Percentiles rank a stretch among this genome's conserved stretches.
These are phyloP conservation scores for Coenonympha arcania DNA, from an alignment of 2,888 invertebrate species.

Conservation along the genomic window DNA sequence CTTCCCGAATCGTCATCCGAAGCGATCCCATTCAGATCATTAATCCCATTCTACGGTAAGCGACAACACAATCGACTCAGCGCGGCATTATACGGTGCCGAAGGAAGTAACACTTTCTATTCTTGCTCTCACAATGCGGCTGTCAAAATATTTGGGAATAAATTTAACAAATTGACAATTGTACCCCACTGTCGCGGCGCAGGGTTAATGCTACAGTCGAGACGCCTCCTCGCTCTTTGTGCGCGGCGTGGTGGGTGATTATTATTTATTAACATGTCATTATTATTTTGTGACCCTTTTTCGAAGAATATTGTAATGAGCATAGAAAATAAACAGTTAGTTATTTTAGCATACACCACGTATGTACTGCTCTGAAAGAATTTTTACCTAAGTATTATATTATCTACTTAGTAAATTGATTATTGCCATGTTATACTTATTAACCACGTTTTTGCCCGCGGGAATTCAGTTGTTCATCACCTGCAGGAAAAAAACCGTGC, in stretches of 20 bases:
- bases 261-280: conserved; percentile 10
- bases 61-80: conserved; percentile 9
- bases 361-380: too few species aligned
- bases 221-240: conserved; percentile 20
- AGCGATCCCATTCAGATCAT: background rate
- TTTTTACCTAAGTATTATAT: too few species aligned
- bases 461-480: too few species aligned
- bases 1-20: background rate
- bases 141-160: conserved; percentile 30
- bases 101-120: conserved; percentile 28
- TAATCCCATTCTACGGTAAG: conserved; percentile 5
- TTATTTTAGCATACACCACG: too few species aligned
- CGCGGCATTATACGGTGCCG: conserved; percentile 15
- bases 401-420: too few species aligned
- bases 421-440: too few species aligned
- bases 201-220: conserved; percentile 16
- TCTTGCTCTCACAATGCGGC: conserved; percentile 16
- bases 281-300: conserved; percentile 5
- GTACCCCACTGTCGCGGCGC: conserved; percentile 5
- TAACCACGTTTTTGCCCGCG: too few species aligned
- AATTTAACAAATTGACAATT: conserved; percentile 26
- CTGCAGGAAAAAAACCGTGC: too few species aligned
- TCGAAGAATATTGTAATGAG: background rate
- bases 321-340: background rate
- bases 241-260: conserved; percentile 7